Conservation (phyloP, 1,140 invertebrate species). For the Drosophila punjabiensis region DNA sequence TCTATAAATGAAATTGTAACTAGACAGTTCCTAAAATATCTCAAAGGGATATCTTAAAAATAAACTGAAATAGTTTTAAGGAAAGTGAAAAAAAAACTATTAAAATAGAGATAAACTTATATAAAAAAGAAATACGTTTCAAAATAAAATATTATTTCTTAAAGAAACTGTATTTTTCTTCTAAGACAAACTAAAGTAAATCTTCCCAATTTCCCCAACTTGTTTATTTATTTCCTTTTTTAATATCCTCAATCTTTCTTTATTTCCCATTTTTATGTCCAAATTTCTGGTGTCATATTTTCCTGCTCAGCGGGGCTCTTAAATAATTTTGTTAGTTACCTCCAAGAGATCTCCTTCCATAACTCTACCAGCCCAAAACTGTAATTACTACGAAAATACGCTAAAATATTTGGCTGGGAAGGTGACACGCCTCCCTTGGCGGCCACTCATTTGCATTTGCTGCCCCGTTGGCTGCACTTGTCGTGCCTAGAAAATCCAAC, state of each 20-base stretch:
- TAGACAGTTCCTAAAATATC: background rate
- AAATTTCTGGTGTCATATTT: conserved; percentile 18
- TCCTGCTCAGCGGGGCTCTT: conserved; percentile 5
- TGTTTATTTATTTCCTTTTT: background rate
- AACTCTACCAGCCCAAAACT: conserved; percentile 28
- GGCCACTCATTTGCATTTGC: conserved; percentile 81
- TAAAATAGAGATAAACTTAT: too few relatives aligned
- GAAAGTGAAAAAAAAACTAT: too few relatives aligned
- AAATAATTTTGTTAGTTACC: conserved; percentile 1
- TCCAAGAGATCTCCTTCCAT: conserved; percentile 8
- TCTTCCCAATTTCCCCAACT: too few relatives aligned
- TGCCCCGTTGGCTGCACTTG: conserved; percentile 66
- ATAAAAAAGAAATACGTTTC: too few relatives aligned
- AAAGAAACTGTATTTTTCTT: too few relatives aligned
- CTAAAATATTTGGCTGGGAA: conserved; percentile 39
- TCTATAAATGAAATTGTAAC: background rate
- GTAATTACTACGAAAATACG: conserved; percentile 38
- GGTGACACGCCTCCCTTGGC: conserved; percentile 46
- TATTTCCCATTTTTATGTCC: background rate
- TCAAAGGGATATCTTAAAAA: too few relatives aligned
- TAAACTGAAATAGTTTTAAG: too few relatives aligned
- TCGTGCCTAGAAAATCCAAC: conserved; percentile 31
- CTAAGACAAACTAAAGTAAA: background rate
- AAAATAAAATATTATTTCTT: background rate
- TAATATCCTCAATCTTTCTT: background rate